phyloP scores from a whole-genome alignment of 1,140 invertebrate species.

The Papilio glaucus region DNA sequence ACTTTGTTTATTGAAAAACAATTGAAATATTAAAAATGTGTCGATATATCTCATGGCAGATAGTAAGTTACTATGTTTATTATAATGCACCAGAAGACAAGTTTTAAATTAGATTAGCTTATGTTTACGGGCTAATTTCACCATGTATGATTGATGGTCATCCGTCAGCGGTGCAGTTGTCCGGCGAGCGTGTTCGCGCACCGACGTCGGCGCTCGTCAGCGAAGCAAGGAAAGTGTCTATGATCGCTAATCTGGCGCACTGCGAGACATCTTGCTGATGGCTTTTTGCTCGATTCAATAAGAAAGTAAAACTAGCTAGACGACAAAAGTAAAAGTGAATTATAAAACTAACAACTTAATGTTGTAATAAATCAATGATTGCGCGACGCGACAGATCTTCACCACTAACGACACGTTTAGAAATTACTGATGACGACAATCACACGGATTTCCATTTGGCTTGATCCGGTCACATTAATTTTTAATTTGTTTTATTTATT shows the following conservation, averaged over 20 bases:
- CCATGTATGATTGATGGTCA: background rate
- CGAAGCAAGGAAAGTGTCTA: background rate
- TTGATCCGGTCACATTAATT: background rate
- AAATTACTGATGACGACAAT: background rate
- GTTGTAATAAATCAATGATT: constrained; percentile 22
- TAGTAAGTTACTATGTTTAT: too few relatives aligned
- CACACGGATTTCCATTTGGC: background rate
- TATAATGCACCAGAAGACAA: too few relatives aligned
- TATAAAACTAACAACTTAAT: constrained; percentile 20
- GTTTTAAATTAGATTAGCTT: background rate
- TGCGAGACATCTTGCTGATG: background rate
- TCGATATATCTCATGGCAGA: too few relatives aligned
- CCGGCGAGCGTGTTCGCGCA: background rate
- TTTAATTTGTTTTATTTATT: too few relatives aligned
- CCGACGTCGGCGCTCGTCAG: background rate
- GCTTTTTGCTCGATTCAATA: constrained; percentile 9
- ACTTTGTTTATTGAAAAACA: too few relatives aligned
- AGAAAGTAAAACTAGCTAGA: constrained; percentile 13
- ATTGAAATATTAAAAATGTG: too few relatives aligned
- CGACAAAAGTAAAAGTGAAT: constrained; percentile 13
- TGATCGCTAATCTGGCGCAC: background rate
- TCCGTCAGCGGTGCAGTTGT: background rate
- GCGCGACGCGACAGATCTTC: background rate
- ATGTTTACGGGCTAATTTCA: background rate
- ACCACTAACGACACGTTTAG: background rate